Conservation (phyloP, 2,797 vertebrate species). For the Myotis vivesi region DNA sequence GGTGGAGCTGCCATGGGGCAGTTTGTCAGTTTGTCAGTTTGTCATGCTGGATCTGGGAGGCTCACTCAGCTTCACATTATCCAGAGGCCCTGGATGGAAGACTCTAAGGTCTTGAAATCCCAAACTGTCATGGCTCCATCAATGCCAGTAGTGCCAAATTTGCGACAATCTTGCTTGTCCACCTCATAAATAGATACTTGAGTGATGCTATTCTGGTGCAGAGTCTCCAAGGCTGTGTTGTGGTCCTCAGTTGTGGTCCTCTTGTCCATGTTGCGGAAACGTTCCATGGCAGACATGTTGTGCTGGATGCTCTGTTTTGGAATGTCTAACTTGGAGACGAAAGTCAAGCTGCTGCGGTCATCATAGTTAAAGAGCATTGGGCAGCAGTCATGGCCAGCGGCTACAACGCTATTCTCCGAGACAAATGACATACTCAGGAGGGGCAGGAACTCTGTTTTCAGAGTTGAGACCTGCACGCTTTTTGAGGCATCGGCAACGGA, state of each 20-base stretch:
- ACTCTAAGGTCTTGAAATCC: constrained; percentile 99
- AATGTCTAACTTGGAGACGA: constrained; percentile 97
- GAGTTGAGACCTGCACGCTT: constrained; percentile 93
- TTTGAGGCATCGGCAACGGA: constrained; percentile 96
- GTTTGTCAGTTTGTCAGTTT: constrained; percentile 56
- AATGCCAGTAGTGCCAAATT: constrained; percentile 99
- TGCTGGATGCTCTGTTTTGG: constrained; percentile 99
- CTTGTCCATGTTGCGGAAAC: constrained; percentile 99
- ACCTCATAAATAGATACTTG: constrained; percentile 99
- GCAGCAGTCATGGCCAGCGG: constrained; percentile 98
- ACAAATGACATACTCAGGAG: constrained; percentile 97
- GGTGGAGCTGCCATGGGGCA: constrained; percentile 60
- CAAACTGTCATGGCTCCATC: constrained; percentile 99
- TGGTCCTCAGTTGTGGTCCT: constrained; percentile 97
- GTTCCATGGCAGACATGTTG: constrained; percentile 99
- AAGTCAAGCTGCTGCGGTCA: constrained; percentile 92
- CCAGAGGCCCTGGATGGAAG: constrained; percentile 96
- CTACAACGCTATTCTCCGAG: constrained; percentile 97
- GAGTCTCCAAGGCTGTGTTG: constrained; percentile 94
- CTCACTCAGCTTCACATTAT: constrained; percentile 93
- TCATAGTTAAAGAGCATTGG: constrained; percentile 98
- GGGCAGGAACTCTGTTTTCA: constrained; percentile 98
- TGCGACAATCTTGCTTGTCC: constrained; percentile 98
- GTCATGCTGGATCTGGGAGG: constrained; percentile 83
- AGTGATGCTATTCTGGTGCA: constrained; percentile 98